Percentiles rank a stretch among this genome's conserved stretches.
phyloP scores from a whole-genome alignment of 2,113 vertebrate genomes.

The Neopipo cinnamomea region DNA sequence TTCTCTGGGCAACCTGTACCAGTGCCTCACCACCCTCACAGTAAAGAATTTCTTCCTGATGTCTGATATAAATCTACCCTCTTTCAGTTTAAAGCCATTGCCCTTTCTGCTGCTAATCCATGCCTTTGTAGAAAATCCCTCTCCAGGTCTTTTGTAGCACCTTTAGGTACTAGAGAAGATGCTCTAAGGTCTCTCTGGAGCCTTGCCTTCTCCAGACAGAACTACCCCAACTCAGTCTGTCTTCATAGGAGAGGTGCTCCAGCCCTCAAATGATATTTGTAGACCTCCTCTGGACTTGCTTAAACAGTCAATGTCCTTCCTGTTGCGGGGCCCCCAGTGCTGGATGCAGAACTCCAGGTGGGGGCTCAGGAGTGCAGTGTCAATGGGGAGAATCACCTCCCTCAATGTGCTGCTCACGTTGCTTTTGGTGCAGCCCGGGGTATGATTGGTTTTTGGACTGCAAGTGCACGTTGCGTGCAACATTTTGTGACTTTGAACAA shows the following conservation, averaged over 20 bases:
- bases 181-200: not conserved
- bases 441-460: not conserved
- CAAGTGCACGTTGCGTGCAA: not conserved
- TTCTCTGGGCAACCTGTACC: not conserved
- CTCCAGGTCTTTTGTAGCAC: too few species aligned
- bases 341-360: not conserved
- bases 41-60: not conserved
- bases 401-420: rapidly evolving
- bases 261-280: not conserved
- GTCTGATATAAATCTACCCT: not conserved
- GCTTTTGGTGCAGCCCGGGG: not conserved
- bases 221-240: not conserved
- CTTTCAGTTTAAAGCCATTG: not conserved
- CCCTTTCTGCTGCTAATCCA: too few species aligned
- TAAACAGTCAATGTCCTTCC: not conserved
- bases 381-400: not conserved
- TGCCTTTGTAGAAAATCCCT: rapidly evolving
- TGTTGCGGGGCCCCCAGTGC: not conserved
- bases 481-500: not conserved
- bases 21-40: not conserved
- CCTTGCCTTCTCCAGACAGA: not conserved
- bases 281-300: rapidly evolving
- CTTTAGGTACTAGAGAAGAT: not conserved
- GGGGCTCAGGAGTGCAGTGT: rapidly evolving
- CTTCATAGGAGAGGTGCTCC: not conserved